phyloP scores from a whole-genome alignment of 2,113 vertebrate genomes.

The Cyrtonyx montezumae region DNA sequence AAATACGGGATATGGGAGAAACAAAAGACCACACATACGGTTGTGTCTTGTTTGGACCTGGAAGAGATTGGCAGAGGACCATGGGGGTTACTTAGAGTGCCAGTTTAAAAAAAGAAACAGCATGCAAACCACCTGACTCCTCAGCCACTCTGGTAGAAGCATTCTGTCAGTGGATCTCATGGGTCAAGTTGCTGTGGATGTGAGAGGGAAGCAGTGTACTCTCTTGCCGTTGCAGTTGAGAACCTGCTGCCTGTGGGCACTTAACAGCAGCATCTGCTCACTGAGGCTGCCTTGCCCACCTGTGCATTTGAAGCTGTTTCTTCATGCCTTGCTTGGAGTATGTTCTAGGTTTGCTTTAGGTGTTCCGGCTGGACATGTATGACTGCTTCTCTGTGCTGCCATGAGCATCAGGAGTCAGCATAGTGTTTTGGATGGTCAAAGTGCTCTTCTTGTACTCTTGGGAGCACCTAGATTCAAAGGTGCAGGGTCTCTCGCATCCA shows the following conservation, averaged over 20 bases:
- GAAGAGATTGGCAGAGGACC: neutral
- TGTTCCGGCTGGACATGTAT: rapidly evolving
- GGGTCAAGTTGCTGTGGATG: neutral
- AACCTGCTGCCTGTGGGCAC: neutral
- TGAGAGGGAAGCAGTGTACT: neutral
- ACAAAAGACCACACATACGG: neutral
- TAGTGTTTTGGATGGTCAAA: neutral
- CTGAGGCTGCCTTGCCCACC: rapidly evolving
- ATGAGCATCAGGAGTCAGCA: neutral
- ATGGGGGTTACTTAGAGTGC: neutral
- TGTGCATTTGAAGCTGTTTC: conserved; percentile 8
- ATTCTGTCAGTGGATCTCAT: neutral
- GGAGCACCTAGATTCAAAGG: rapidly evolving
- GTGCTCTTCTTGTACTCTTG: rapidly evolving
- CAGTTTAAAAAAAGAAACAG: neutral
- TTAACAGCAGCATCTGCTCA: rapidly evolving
- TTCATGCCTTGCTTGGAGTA: neutral
- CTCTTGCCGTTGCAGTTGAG: neutral
- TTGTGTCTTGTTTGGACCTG: neutral
- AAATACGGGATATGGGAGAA: no score
- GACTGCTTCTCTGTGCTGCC: neutral
- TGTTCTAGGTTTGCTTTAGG: neutral
- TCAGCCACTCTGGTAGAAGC: neutral
- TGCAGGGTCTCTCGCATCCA: rapidly evolving
- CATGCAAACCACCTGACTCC: neutral